phyloP scores from a whole-genome alignment of 2,113 vertebrate genomes.

The Electrona antarctica region DNA sequence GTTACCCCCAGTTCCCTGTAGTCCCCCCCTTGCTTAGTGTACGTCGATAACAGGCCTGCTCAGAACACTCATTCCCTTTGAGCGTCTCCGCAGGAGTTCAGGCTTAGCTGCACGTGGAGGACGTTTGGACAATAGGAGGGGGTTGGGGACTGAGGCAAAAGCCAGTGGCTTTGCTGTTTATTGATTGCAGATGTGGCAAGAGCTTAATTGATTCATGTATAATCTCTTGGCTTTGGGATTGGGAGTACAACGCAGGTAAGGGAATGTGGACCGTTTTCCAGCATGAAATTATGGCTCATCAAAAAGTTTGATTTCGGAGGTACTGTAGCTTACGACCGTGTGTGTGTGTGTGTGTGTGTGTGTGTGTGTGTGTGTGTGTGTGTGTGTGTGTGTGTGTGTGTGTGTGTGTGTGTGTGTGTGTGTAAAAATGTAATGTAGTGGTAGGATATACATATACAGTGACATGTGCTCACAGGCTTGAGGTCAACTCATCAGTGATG shows the following conservation, averaged over 20 bases:
- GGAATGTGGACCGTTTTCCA: too few species aligned
- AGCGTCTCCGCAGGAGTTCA: slow-evolving; percentile 47
- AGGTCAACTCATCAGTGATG: too few species aligned
- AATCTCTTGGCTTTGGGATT: slow-evolving; percentile 65
- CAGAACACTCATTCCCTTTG: slow-evolving; percentile 60
- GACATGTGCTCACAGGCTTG: too few species aligned
- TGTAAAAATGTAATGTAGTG: too few species aligned
- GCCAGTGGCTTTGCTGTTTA: slow-evolving; percentile 75
- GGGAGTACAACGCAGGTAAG: slow-evolving; percentile 45
- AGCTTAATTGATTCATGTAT: slow-evolving; percentile 78
- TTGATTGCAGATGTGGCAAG: slow-evolving; percentile 75
- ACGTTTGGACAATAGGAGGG: slow-evolving; percentile 63
- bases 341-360: too few species aligned
- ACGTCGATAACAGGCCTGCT: slow-evolving; percentile 54
- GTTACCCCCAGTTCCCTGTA: slow-evolving; percentile 44
- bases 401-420: too few species aligned
- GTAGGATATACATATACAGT: too few species aligned
- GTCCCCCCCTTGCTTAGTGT: slow-evolving; percentile 34
- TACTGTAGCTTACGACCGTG: too few species aligned
- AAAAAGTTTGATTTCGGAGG: too few species aligned
- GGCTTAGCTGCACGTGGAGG: slow-evolving; percentile 53
- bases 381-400: too few species aligned
- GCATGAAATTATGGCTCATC: too few species aligned
- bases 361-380: too few species aligned
- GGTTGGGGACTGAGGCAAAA: slow-evolving; percentile 44